Base-by-base conservation (phyloP, 2,113 vertebrate species). In the Thalassoma bifasciatum region DNA sequence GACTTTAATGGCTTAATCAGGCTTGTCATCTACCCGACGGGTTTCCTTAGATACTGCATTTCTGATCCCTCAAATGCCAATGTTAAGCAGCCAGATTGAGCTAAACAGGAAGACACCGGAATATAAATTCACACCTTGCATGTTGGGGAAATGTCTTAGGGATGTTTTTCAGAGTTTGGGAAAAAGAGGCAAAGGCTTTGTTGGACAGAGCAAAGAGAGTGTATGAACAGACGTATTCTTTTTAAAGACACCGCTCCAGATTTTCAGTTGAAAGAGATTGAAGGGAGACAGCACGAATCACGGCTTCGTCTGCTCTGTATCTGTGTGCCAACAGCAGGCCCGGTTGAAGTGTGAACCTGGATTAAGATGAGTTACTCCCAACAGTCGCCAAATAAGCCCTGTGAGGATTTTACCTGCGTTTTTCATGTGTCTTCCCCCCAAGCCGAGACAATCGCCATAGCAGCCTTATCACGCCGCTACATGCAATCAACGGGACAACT, bases 1-100 rank as follows among this genome's bases (percentile, higher is more conserved):
- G 66, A 61, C 63, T 77, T 82, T 76, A 87, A 85, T 85, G 77
- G 78, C 87, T 87, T 90, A 89, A 92, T 92, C 91, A 88, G 72
- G 73, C 75, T 69, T 75, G 88, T 90, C 89, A 86, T 90, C 73
- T 66, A 59, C 82, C 84, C 82, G 74, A 71, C 4, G 72, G 82
- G 58, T 78, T 85, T 90, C 84, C 81, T 84, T 72, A 86, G 85
- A 84, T 79, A 73, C 62, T 8, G 67, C 53, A 74, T 63, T 76
- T 66, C 54, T 47, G 51, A 72, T 83, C 38, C 70, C 56, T 63
- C 53, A 64, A 64, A 65, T 8, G 44, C 38, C 36, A 42, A 78
- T 72, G 59, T 66, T 51, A 50, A 64, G 65, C 38, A 59, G 40
- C 50, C 57, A 58, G 38, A 72, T 64, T 8, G 21, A 74, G 71